Conservation (phyloP, 2,888 invertebrate species). For the Beris chalybata region DNA sequence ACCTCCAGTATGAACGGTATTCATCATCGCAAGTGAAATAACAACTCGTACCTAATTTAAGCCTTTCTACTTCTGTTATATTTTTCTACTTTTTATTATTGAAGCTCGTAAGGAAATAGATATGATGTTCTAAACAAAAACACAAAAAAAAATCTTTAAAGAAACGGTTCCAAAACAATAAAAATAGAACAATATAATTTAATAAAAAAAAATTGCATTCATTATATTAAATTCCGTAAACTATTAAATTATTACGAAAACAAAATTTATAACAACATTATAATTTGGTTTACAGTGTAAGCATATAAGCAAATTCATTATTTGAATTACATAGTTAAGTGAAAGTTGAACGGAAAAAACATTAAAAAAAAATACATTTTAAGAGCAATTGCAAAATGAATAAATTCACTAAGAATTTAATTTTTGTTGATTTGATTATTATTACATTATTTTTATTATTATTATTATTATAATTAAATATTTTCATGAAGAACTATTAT, state of each 20-base stretch:
- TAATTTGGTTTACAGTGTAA: constrained; percentile 12
- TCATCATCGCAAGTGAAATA: constrained; percentile 57
- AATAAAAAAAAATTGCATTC: constrained; percentile 8
- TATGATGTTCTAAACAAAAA: not conserved
- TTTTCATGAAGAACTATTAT: too few relatives aligned
- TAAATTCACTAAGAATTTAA: too few relatives aligned
- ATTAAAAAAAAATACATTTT: constrained; percentile 7
- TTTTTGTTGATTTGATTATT: too few relatives aligned
- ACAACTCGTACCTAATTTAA: constrained; percentile 46
- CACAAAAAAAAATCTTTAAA: not conserved
- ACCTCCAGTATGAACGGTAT: constrained; percentile 52
- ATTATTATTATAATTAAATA: too few relatives aligned
- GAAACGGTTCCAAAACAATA: constrained; percentile 5
- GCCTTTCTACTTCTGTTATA: constrained; percentile 39
- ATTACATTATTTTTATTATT: too few relatives aligned
- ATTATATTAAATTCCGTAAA: constrained; percentile 16
- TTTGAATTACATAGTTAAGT: constrained; percentile 26
- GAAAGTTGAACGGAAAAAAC: not conserved
- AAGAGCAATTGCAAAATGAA: too few relatives aligned
- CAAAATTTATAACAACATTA: not conserved
- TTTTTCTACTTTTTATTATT: constrained; percentile 37
- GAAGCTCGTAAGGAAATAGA: constrained; percentile 2
- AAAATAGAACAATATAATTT: constrained; percentile 10
- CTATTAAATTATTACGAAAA: constrained; percentile 21
- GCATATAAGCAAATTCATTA: constrained; percentile 8